Evolutionary conservation across 1,140 invertebrate species (phyloP), one percentile per base, ranked within the genome.

Genomic region (Cepaea nemoralis): DNA sequence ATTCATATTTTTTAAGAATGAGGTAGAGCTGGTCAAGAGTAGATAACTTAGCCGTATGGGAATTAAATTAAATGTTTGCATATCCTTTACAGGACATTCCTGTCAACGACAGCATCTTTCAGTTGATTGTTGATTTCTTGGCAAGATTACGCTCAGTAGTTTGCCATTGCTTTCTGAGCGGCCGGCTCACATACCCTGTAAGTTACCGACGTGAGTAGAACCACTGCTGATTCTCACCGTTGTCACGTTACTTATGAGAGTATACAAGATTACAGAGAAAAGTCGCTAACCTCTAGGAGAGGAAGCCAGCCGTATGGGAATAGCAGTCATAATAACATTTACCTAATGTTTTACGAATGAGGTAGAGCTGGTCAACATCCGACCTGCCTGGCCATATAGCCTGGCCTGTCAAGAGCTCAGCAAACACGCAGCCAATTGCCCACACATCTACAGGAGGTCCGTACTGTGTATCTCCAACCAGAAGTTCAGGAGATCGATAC

Each of bases 391-490:
- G 97, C 98, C 98, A 99, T 0, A 99, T 91, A 3, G 91, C 89
- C 73, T 90, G 88, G 16, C 90, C 91, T 37, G 96, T 95, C 42
- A 99, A 94, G 77, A 99, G 92, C 92, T 99, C 98, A 6, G 98
- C 98, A 90, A 98, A 96, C 0, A 99, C 97, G 91, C 97, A 99
- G 31, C 93, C 93, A 63, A 93, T 91, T 40, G 97, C 98, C 98
- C 98, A 99, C 22, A 99, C 96, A 90, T 99, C 98, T 0, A 99
- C 98, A 0, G 97, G 95, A 0, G 97, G 96, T 10, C 98, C 96
- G 89, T 99, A 99, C 89, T 97, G 95, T 2, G 97, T 98, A 89
- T 99, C 98, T 0, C 98, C 98, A 0, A 99, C 98, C 33, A 99
- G 93, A 16, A 99, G 93, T 92, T 99, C 98, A 0, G 91, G 98